Percentiles rank a stretch among this genome's conserved stretches.
phyloP scores from a whole-genome alignment of 2,113 vertebrate species.

The Pagrus major region DNA sequence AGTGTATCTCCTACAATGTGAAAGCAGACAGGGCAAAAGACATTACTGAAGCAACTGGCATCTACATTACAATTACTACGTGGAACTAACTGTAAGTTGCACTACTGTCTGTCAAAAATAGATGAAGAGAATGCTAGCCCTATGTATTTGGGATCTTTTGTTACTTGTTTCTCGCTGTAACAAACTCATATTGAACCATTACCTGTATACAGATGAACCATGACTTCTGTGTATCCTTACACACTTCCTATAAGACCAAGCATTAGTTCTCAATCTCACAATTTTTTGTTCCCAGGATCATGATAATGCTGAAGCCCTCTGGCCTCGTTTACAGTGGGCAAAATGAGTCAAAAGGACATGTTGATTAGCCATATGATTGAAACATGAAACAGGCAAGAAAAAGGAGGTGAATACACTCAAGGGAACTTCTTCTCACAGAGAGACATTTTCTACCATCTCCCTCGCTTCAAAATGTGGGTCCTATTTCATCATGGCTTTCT shows the following conservation, averaged over 20 bases:
- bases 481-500: neutral
- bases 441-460: neutral
- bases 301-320: neutral
- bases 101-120: no score
- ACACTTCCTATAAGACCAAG: neutral
- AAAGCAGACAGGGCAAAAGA: no score
- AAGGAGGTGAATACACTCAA: neutral
- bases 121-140: no score
- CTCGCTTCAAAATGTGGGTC: neutral
- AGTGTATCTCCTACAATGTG: no score
- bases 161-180: no score
- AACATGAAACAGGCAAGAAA: constrained; percentile 1
- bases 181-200: no score
- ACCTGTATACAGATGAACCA: no score
- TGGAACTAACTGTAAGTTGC: no score
- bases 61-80: no score
- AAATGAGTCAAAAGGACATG: constrained; percentile 7
- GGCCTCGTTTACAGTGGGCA: neutral
- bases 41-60: no score
- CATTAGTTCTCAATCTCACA: neutral
- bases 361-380: neutral
- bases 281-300: neutral
- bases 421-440: neutral
- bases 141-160: no score
- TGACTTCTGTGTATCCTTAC: no score